A percentile compares a stretch with the other conserved stretches of the same genome.
These are phyloP conservation scores for Drosophila nr. fundita DNA, from an alignment of 2,888 invertebrate species.

Conservation along the genomic window DNA sequence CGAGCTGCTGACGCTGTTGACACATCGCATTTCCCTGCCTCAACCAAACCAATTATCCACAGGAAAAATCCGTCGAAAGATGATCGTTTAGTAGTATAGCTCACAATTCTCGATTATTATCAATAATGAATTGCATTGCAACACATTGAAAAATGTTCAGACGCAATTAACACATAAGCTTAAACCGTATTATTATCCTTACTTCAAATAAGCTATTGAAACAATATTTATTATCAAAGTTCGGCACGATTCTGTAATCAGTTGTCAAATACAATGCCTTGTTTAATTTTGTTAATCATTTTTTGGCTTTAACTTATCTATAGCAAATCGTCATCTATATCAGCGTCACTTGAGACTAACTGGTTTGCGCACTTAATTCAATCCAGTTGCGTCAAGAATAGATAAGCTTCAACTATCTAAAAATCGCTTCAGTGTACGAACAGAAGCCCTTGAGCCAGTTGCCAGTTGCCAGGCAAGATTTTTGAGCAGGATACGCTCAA, in stretches of 20 bases:
- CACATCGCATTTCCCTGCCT: slow-evolving; percentile 24
- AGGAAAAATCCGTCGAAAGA: not conserved
- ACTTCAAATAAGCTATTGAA: not conserved
- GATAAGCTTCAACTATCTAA: slow-evolving; percentile 40
- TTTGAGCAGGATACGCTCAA: slow-evolving; percentile 49
- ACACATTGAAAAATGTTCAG: not conserved
- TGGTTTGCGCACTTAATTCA: slow-evolving; percentile 55
- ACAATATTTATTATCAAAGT: not conserved
- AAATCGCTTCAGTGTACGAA: not conserved
- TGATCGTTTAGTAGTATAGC: not conserved
- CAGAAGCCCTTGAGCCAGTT: slow-evolving; percentile 12
- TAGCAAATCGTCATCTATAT: slow-evolving; percentile 1
- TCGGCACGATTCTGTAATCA: not conserved
- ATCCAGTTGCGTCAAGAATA: slow-evolving; percentile 55
- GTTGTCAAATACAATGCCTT: not conserved
- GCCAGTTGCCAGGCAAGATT: slow-evolving; percentile 23
- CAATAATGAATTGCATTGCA: not conserved
- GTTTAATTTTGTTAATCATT: slow-evolving; percentile 14
- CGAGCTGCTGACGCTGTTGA: slow-evolving; percentile 46
- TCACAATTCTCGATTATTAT: slow-evolving; percentile 1
- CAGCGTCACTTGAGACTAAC: slow-evolving; percentile 37
- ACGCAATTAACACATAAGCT: not conserved
- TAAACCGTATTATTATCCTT: not conserved
- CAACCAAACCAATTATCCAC: slow-evolving; percentile 13
- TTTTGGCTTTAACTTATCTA: slow-evolving; percentile 8